Base-by-base conservation (phyloP, 1,140 invertebrate genomes). In the Cydia pomonella region DNA sequence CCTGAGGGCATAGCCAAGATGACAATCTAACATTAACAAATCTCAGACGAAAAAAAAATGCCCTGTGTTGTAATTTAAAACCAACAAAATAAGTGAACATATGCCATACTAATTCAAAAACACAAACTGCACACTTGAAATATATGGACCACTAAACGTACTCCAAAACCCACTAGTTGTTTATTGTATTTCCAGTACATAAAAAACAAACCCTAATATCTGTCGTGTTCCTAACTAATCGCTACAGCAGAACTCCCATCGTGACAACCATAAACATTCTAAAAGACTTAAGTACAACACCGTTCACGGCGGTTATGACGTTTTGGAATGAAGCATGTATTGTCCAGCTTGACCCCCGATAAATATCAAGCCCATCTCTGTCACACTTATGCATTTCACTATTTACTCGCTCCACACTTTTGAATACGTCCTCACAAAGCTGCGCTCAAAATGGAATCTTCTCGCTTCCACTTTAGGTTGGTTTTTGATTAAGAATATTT, bases 341-440 rank as follows among this genome's bases (percentile, higher is more conserved):
- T 3, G 63, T n/a, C 29, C 25, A 13, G 23, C 25, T 66, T 66
- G 63, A 66, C 63, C 63, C 63, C 9, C 63, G 63, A 66, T 66
- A 66, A 66, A 66, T 66, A 66, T 66, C 63, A 27, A 29, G 6
- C 10, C 63, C 63, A 29, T 66, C 63, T 16, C 10, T 66, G 63
- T 66, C 63, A 66, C 63, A 66, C 63, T 66, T 66, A 66, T 66
- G 63, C 63, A 66, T 66, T 66, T 66, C 62, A 63, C 63, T 66
- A 66, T 66, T 29, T n/a, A n/a, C 12, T 27, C 2, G 1, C 23
- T 64, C 63, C 29, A 33, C 63, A 0, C n/a, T 29, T 4, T 7
- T 29, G 16, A 33, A 9, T 13, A 66, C 33, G 13, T 29, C 2
- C 27, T n/a, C 27, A n/a, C 25, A 13, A 16, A 29, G 16, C 63